Evolutionary conservation across 2,797 vertebrate genomes (phyloP).

Genomic region (Aselliscus stoliczkanus): DNA sequence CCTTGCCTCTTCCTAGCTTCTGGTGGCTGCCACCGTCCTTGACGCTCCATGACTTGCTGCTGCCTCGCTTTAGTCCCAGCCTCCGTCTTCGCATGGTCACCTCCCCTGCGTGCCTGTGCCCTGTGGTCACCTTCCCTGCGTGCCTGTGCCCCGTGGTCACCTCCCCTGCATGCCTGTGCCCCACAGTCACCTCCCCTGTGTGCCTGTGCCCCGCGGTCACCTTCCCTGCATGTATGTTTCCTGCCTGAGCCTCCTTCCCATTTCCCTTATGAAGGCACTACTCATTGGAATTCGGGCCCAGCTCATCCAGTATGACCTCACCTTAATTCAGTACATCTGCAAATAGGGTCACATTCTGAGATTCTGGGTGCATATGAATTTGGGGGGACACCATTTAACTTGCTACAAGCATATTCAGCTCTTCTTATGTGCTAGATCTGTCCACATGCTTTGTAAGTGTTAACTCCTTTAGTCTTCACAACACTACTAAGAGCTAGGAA

Average conservation of each 20-base stretch:
- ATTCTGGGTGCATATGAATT: background rate
- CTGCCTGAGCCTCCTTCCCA: background rate
- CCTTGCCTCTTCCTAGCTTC: background rate
- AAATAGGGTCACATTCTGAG: background rate
- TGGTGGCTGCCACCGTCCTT: accelerated
- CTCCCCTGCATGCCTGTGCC: too few species aligned
- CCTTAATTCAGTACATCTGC: background rate
- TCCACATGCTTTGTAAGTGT: accelerated
- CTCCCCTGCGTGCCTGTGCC: too few species aligned
- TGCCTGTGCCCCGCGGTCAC: too few species aligned
- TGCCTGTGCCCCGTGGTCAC: accelerated
- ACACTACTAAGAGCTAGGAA: background rate
- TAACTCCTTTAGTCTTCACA: accelerated
- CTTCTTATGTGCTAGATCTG: accelerated
- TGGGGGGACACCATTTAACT: background rate
- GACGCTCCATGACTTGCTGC: accelerated
- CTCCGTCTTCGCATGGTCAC: accelerated
- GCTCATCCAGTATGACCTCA: background rate
- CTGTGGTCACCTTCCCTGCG: too few species aligned
- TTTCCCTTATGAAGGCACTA: background rate
- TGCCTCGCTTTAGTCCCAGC: accelerated
- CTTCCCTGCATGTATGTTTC: background rate
- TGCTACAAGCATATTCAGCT: accelerated
- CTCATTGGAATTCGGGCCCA: background rate
- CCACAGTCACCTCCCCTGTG: too few species aligned